Conservation (phyloP, 2,113 vertebrate species). For the Alligator mississippiensis region DNA sequence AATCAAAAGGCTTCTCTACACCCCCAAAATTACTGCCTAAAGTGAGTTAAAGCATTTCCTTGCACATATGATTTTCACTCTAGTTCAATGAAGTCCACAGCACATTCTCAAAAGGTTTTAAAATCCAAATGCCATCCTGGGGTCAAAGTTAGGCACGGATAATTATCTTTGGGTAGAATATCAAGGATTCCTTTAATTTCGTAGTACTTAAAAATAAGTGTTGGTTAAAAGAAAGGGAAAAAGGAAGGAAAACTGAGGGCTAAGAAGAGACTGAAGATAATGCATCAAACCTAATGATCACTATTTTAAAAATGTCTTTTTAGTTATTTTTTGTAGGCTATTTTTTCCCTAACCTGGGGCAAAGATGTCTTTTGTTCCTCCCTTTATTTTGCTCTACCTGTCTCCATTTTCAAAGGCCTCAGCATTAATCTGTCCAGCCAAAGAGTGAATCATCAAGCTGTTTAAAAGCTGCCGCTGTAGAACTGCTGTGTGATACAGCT, state of each 20-base stretch:
- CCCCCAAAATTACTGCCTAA: background rate
- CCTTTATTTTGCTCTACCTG: background rate
- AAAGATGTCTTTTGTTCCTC: background rate
- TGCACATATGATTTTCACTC: constrained; percentile 78
- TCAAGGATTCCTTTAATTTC: constrained; percentile 82
- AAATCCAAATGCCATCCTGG: constrained; percentile 72
- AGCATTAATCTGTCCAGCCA: background rate
- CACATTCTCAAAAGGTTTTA: constrained; percentile 83
- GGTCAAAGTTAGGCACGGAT: constrained; percentile 82
- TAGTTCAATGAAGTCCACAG: constrained; percentile 81
- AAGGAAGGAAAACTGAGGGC: constrained; percentile 78
- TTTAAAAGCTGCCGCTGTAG: background rate
- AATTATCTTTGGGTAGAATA: constrained; percentile 86
- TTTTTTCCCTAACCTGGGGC: background rate
- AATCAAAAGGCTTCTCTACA: background rate
- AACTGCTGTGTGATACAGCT: background rate
- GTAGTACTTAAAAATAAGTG: constrained; percentile 83
- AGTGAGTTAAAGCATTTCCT: constrained; percentile 24
- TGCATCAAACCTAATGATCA: background rate
- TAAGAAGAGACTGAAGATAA: constrained; percentile 77
- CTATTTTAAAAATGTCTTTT: constrained; percentile 23
- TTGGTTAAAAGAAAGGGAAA: constrained; percentile 68
- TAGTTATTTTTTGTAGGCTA: background rate
- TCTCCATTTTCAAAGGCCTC: background rate
- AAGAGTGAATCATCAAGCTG: background rate